These are phyloP conservation scores for Australoheros scitulus DNA, from an alignment of 2,113 vertebrate genomes.

Conservation along the genomic window DNA sequence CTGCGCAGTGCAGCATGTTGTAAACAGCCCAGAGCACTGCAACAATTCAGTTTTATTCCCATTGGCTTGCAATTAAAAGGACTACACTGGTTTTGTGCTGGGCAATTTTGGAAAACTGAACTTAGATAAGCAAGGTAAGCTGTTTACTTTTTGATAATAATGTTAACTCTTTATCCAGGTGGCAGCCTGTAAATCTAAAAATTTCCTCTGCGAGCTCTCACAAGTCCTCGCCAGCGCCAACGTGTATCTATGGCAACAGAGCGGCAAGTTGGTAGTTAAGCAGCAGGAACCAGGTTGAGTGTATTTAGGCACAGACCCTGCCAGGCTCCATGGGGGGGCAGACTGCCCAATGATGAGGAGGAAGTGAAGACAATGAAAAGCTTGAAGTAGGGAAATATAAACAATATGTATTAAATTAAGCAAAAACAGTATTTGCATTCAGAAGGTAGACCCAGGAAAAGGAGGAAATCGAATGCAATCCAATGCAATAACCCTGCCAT, in stretches of 20 bases:
- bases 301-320: conserved; percentile 52
- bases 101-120: conserved; percentile 25
- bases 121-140: conserved; percentile 41
- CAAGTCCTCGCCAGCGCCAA: conserved; percentile 44
- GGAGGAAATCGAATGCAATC: neutral
- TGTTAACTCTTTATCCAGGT: conserved; percentile 47
- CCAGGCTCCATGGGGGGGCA: conserved; percentile 33
- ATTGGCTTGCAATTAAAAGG: neutral
- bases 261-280: conserved; percentile 46
- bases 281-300: conserved; percentile 63
- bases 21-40: conserved; percentile 44
- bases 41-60: neutral
- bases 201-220: conserved; percentile 42
- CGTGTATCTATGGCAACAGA: conserved; percentile 70
- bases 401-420: neutral
- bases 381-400: neutral
- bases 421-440: neutral
- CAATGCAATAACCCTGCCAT: neutral
- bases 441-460: neutral
- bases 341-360: conserved; percentile 39
- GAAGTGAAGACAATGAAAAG: conserved; percentile 28
- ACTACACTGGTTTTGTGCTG: neutral
- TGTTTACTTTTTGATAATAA: conserved; percentile 4
- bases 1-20: neutral
- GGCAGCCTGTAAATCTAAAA: conserved; percentile 43